A percentile compares a stretch with the other conserved stretches of the same genome.
phyloP scores from a whole-genome alignment of 2,888 invertebrate species.

The Crematogaster levior region DNA sequence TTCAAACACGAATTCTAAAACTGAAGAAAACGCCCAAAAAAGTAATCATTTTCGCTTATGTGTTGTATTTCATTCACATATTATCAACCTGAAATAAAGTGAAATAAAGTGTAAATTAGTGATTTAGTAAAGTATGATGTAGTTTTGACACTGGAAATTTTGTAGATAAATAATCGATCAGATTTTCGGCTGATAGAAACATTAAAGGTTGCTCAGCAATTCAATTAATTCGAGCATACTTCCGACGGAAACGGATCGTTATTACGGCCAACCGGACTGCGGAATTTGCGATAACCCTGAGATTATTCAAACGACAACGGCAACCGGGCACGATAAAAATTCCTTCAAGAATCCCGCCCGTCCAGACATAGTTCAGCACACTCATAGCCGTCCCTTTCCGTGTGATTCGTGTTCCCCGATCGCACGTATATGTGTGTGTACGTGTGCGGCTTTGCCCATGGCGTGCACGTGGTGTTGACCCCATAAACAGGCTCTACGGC shows the following conservation, averaged over 20 bases:
- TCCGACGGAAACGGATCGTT: constrained; percentile 25
- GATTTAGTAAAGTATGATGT: too few relatives aligned
- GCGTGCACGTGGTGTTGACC: constrained; percentile 76
- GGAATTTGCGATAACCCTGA: constrained; percentile 46
- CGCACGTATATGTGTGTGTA: constrained; percentile 29
- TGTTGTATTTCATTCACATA: neutral
- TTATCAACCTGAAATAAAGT: too few relatives aligned
- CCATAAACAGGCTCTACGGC: constrained; percentile 77
- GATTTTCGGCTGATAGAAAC: neutral
- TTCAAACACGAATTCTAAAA: neutral
- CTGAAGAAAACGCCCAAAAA: neutral
- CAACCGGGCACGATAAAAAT: constrained; percentile 40
- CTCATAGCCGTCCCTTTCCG: constrained; percentile 9
- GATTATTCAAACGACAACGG: constrained; percentile 41
- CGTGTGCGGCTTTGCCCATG: constrained; percentile 51
- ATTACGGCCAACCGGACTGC: neutral
- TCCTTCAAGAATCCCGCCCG: constrained; percentile 41
- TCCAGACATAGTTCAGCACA: constrained; percentile 32
- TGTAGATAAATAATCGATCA: neutral
- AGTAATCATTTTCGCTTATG: neutral
- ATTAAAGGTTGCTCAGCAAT: constrained; percentile 1
- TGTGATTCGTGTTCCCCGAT: constrained; percentile 7
- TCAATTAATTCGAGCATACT: constrained; percentile 11
- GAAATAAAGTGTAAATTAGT: neutral
- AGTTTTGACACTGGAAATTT: neutral